Evolutionary conservation across 2,888 invertebrate genomes (phyloP), one percentile per base, ranked within the genome.

Genomic region (Yponomeuta malinellus): DNA sequence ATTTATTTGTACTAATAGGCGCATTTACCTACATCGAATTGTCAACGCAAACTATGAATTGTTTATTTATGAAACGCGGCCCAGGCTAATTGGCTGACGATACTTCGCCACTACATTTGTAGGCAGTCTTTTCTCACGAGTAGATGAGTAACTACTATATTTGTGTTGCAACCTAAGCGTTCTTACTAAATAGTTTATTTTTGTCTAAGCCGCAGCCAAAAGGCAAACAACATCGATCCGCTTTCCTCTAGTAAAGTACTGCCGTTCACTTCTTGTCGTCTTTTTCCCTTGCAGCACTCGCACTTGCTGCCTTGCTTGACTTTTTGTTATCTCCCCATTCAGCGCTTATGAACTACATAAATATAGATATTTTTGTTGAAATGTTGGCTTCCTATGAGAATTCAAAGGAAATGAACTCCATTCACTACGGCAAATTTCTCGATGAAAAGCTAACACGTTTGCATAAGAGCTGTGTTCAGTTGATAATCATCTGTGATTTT

Each of bases 171-270:
- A 43, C 43, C 43, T 43, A 43, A 43, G 43, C 43, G 43, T 43
- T 43, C 43, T 3, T 43, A 43, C 43, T 43, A 8, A 43, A 43
- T 8, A 43, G 43, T 43, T 43, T 43, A 43, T 43, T 43, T 43
- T 12, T 15, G 10, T 12, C 52, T 15, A 12, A 59, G 52, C 52
- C 15, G 52, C 52, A 59, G 12, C 12, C 52, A 59, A 59, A 52
- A 59, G 15, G 52, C 52, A 59, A 59, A 59, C 52, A 15, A 59
- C 52, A 59, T 59, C 52, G 52, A 59, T 59, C 31, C 65, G 65
- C 68, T 68, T 68, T 68, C 48, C 68, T 33, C 68, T 68, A 37
- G 43, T 37, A 68, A 68, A 68, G 33, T 65, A 37, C 8, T 68
- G 37, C 37, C 68, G 43, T 48, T 68, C 68, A 68, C 68, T 68